Evolutionary conservation across 2,113 vertebrate species (phyloP).

Genomic region (Passer domesticus): DNA sequence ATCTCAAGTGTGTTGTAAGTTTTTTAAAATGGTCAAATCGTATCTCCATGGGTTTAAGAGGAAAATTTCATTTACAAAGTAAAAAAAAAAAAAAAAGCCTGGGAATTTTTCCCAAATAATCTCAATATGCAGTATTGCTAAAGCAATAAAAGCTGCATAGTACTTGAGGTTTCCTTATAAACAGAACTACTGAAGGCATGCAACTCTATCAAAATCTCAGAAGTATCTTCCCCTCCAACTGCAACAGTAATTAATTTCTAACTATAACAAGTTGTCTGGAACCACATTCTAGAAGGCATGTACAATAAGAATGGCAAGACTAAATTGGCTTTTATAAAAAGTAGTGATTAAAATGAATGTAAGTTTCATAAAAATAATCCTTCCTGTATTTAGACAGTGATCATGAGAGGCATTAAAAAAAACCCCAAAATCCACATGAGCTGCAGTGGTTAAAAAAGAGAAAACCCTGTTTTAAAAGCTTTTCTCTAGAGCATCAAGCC

Average conservation of each 20-base stretch:
- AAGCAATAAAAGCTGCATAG: background rate
- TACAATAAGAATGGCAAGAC: background rate
- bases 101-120: background rate
- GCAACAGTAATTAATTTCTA: background rate
- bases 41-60: background rate
- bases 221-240: background rate
- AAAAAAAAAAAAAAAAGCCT: background rate
- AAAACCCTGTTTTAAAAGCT: background rate
- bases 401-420: background rate
- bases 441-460: background rate
- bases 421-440: background rate
- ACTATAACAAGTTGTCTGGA: background rate
- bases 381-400: background rate
- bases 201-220: background rate
- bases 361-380: background rate
- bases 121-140: background rate
- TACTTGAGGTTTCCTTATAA: background rate
- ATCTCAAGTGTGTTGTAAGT: background rate
- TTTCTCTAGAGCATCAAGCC: background rate
- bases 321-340: background rate
- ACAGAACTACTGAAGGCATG: background rate
- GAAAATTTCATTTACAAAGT: background rate
- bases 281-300: background rate
- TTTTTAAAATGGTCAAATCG: background rate
- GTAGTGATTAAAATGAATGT: background rate